Percentiles rank a stretch among this genome's conserved stretches.
Evolutionary conservation across 1,140 invertebrate species (phyloP).

Genomic region (Drosophila insularis): DNA sequence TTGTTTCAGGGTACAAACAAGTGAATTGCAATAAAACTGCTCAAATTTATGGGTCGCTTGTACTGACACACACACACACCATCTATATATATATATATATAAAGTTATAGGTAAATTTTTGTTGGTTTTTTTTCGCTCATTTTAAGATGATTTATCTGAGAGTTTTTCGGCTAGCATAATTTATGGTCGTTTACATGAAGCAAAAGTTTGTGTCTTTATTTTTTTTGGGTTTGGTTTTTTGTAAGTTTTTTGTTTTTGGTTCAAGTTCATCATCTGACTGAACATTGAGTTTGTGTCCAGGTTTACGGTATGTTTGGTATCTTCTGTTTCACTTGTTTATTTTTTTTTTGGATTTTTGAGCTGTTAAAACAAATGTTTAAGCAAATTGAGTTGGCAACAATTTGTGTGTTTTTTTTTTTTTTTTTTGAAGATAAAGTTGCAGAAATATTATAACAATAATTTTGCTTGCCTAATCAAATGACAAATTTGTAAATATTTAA

Average conservation of each 20-base stretch:
- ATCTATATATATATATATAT: background rate
- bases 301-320: constrained; percentile 18
- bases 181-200: constrained; percentile 53
- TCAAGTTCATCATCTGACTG: constrained; percentile 67
- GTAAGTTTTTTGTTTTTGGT: constrained; percentile 35
- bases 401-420: background rate
- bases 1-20: constrained; percentile 55
- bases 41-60: constrained; percentile 65
- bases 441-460: constrained; percentile 4
- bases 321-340: background rate
- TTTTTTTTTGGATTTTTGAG: background rate
- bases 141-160: constrained; percentile 63
- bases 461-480: background rate
- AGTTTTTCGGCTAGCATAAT: constrained; percentile 58
- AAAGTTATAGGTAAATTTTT: constrained; percentile 21
- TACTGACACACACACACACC: constrained; percentile 22
- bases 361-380: constrained; percentile 9
- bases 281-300: constrained; percentile 22
- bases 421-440: background rate
- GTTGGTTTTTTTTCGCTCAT: constrained; percentile 24
- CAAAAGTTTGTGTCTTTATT: constrained; percentile 42
- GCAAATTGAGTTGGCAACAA: constrained; percentile 12
- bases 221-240: background rate
- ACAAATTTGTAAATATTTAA: background rate
- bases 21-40: constrained; percentile 73